Evolutionary conservation across 2,113 vertebrate species (phyloP).

Genomic region (Equus quagga): DNA sequence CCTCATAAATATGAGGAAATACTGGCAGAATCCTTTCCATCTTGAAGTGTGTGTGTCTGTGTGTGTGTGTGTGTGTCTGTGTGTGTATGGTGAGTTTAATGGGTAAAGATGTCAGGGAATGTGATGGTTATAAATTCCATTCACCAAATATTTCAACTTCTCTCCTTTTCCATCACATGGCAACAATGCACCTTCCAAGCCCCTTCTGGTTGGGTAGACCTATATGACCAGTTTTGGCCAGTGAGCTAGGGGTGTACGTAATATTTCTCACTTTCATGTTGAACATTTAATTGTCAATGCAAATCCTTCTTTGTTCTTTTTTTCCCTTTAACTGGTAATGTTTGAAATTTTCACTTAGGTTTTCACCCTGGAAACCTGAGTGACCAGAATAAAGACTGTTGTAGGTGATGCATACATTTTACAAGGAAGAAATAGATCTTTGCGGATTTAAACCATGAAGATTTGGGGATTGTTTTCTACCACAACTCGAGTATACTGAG

Average conservation of each 20-base stretch:
- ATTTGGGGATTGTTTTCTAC: background rate
- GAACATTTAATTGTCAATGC: background rate
- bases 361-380: background rate
- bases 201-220: background rate
- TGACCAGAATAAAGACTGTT: background rate
- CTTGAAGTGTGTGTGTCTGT: background rate
- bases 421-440: background rate
- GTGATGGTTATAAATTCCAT: background rate
- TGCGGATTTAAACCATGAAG: background rate
- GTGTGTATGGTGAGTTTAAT: background rate
- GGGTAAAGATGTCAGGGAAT: background rate
- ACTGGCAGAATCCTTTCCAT: background rate
- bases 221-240: background rate
- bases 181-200: fast-evolving
- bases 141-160: background rate
- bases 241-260: background rate
- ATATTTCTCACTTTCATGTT: background rate
- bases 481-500: background rate
- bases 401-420: background rate
- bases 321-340: background rate
- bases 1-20: background rate
- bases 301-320: background rate
- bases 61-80: background rate
- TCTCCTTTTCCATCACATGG: background rate
- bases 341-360: background rate